Evolutionary conservation across 2,888 invertebrate species (phyloP).

Genomic region (Yponomeuta sedellus): DNA sequence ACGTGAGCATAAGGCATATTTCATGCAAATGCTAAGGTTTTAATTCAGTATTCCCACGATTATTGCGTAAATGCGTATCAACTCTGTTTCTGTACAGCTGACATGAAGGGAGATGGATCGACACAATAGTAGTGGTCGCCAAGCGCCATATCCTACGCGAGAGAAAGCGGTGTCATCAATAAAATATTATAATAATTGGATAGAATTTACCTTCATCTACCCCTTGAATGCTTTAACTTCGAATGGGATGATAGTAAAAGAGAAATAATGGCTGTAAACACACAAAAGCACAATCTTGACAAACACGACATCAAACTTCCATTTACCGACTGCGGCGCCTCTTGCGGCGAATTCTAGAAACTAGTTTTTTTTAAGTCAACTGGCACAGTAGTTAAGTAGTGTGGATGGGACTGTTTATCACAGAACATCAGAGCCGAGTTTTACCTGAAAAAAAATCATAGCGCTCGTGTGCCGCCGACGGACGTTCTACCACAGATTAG

Average conservation of each 20-base stretch:
- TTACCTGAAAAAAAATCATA: too few species aligned
- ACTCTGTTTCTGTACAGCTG: slow-evolving; percentile 74
- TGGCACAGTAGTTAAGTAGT: too few species aligned
- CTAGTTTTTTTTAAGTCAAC: slow-evolving; percentile 34
- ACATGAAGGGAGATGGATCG: slow-evolving; percentile 64
- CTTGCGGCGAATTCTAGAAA: slow-evolving; percentile 58
- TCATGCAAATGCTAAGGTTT: slow-evolving; percentile 45
- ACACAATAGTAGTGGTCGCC: slow-evolving; percentile 49
- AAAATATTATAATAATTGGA: slow-evolving; percentile 22
- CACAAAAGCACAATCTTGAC: slow-evolving; percentile 79
- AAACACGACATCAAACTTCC: slow-evolving; percentile 80
- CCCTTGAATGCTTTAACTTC: slow-evolving; percentile 72
- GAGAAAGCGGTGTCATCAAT: not conserved
- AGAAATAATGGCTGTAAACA: slow-evolving; percentile 78
- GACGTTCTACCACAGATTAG: too few species aligned
- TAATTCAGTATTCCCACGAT: slow-evolving; percentile 64
- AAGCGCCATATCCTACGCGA: slow-evolving; percentile 45
- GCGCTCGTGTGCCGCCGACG: too few species aligned
- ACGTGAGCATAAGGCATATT: slow-evolving; percentile 33
- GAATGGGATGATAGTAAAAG: slow-evolving; percentile 63
- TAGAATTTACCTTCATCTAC: slow-evolving; percentile 80
- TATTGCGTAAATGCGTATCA: slow-evolving; percentile 67
- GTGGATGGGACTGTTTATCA: slow-evolving; percentile 17
- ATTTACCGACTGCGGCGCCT: slow-evolving; percentile 80
- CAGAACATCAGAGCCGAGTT: not conserved